A percentile compares a stretch with the other conserved stretches of the same genome.
Conservation (phyloP, 1,140 invertebrate species). For the Cyclina sinensis region DNA sequence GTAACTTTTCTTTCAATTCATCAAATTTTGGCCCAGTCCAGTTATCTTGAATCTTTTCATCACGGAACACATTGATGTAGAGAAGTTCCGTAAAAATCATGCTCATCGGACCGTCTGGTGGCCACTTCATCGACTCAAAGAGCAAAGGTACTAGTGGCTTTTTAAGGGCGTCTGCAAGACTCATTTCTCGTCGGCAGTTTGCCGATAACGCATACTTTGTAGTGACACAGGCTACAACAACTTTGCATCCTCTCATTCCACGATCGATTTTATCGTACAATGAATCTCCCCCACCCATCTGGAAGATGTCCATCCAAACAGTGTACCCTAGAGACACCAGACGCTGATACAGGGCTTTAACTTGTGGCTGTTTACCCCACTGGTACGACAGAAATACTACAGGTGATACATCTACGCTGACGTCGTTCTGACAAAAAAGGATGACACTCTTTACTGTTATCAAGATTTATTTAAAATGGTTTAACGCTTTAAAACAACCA, state of each 20-base stretch:
- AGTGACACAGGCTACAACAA: conserved; percentile 83
- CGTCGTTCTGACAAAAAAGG: neutral
- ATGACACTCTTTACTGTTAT: no score
- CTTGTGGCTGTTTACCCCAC: conserved; percentile 84
- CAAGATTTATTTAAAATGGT: no score
- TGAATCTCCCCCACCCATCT: conserved; percentile 86
- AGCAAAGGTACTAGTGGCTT: conserved; percentile 84
- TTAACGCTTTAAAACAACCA: no score
- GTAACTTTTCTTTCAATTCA: conserved; percentile 70
- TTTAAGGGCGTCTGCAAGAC: conserved; percentile 81
- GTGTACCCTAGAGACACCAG: conserved; percentile 77
- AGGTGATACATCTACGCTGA: conserved; percentile 57
- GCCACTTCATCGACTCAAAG: conserved; percentile 82
- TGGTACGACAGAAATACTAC: conserved; percentile 85
- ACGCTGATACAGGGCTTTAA: conserved; percentile 77
- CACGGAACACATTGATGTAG: conserved; percentile 78
- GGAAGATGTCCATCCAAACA: conserved; percentile 85
- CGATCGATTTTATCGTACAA: conserved; percentile 85
- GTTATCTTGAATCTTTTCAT: conserved; percentile 70
- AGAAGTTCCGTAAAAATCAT: conserved; percentile 83
- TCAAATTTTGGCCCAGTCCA: conserved; percentile 78
- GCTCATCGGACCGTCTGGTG: conserved; percentile 84
- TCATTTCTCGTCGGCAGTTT: conserved; percentile 84
- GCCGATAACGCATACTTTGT: conserved; percentile 83
- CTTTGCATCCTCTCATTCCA: conserved; percentile 80